phyloP scores from a whole-genome alignment of 35 echinoderm and acorn worm genomes.

The Nesometra sesokonis region DNA sequence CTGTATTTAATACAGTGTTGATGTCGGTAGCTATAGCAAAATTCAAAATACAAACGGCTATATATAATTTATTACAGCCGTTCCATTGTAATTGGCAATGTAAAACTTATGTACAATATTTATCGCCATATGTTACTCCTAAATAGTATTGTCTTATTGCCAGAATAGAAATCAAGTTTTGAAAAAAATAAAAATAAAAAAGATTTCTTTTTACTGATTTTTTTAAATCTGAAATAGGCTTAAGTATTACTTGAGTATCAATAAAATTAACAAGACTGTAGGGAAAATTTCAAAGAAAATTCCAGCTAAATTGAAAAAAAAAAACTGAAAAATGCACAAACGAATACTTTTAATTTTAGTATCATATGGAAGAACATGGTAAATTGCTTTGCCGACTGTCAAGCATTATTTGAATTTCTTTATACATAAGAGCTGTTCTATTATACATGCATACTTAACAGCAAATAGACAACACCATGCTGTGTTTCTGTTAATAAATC shows the following conservation, averaged over 20 bases:
- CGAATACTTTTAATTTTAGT: neutral
- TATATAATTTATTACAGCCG: no score
- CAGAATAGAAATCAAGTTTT: neutral
- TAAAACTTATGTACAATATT: no score
- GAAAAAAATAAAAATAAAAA: neutral
- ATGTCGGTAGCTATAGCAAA: no score
- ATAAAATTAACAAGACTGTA: no score
- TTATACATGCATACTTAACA: neutral
- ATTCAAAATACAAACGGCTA: no score
- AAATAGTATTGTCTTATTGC: neutral
- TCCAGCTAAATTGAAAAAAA: neutral
- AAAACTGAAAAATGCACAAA: neutral
- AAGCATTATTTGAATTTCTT: neutral
- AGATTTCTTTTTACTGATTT: neutral
- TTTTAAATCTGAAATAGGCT: neutral
- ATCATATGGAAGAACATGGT: neutral
- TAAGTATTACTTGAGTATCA: no score
- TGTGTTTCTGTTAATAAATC: neutral
- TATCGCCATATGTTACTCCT: no score
- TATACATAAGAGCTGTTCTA: neutral
- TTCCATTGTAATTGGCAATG: no score
- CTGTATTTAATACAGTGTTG: no score
- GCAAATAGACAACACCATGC: neutral
- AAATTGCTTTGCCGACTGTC: neutral
- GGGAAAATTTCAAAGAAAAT: neutral